A percentile compares a stretch with the other conserved stretches of the same genome.
Conservation (phyloP, 2,888 invertebrate genomes). For the Ennomos quercinarius region DNA sequence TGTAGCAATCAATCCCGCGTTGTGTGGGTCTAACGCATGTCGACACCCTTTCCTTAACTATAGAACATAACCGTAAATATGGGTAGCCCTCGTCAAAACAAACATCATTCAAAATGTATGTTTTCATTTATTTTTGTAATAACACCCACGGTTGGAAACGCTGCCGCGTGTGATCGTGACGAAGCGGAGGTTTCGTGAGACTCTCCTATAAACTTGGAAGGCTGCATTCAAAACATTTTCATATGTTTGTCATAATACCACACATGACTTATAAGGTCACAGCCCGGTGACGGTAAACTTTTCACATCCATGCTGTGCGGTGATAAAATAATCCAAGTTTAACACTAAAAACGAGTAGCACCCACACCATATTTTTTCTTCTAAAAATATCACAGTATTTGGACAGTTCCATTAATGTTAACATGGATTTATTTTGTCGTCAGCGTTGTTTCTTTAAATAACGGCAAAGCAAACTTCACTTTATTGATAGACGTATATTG, state of each 20-base stretch:
- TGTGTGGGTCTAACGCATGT: constrained; percentile 79
- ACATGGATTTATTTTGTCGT: no score
- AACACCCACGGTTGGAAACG: constrained; percentile 67
- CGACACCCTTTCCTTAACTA: constrained; percentile 62
- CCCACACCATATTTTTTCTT: no score
- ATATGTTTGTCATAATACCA: constrained; percentile 47
- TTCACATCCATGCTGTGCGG: constrained; percentile 45
- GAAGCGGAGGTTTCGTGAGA: constrained; percentile 63
- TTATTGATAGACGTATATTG: no score
- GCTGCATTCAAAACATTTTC: constrained; percentile 56
- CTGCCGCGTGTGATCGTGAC: constrained; percentile 68
- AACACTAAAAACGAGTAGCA: constrained; percentile 39
- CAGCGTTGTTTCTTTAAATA: no score
- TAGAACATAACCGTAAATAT: constrained; percentile 59
- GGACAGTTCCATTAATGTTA: no score
- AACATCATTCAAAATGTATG: constrained; percentile 77
- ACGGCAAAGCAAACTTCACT: no score
- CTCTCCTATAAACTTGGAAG: constrained; percentile 58
- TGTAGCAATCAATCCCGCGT: constrained; percentile 75
- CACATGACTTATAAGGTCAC: constrained; percentile 41
- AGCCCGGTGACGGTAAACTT: constrained; percentile 53
- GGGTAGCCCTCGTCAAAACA: constrained; percentile 75
- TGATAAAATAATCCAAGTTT: constrained; percentile 38
- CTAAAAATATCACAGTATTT: no score
- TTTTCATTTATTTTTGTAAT: constrained; percentile 80